phyloP scores from a whole-genome alignment of 1,140 invertebrate genomes.

The Thaumetopoea pityocampa region DNA sequence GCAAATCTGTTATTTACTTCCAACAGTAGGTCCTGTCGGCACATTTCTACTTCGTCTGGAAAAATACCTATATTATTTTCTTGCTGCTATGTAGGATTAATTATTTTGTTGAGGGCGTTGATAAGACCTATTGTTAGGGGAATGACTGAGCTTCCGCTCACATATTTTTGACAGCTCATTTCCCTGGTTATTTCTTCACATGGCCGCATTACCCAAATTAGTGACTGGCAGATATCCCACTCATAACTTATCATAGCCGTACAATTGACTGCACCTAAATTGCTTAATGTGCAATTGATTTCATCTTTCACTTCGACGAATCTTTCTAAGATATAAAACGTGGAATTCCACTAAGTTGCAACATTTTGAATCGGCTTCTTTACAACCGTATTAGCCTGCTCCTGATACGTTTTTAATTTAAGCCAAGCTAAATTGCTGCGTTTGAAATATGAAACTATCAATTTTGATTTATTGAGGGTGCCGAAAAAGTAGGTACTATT shows the following conservation, averaged over 20 bases:
- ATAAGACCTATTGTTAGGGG: slow-evolving; percentile 4
- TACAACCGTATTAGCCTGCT: slow-evolving; percentile 1
- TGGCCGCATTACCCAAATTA: not conserved
- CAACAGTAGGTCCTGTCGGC: slow-evolving; percentile 8
- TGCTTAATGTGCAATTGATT: slow-evolving; percentile 1
- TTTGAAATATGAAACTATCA: slow-evolving; percentile 5
- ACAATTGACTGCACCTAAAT: not conserved
- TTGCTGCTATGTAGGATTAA: not conserved
- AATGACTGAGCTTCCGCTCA: slow-evolving; percentile 3
- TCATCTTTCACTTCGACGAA: slow-evolving; percentile 4
- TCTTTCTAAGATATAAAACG: slow-evolving; percentile 4
- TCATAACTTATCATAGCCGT: not conserved
- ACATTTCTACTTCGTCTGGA: slow-evolving; percentile 10
- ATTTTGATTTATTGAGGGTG: slow-evolving; percentile 1
- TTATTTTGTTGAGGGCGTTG: not conserved
- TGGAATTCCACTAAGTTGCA: slow-evolving; percentile 2
- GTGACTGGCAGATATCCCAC: slow-evolving; percentile 2
- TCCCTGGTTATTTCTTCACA: slow-evolving; percentile 6
- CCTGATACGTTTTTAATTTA: slow-evolving; percentile 7
- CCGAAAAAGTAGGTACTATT: not conserved
- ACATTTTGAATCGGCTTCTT: slow-evolving; percentile 6
- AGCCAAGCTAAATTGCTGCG: not conserved
- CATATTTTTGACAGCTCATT: slow-evolving; percentile 6
- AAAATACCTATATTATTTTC: slow-evolving; percentile 6
- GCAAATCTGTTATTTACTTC: slow-evolving; percentile 4